These are phyloP conservation scores for Parthenolecanium corni DNA, from an alignment of 2,888 invertebrate genomes.

Conservation along the genomic window DNA sequence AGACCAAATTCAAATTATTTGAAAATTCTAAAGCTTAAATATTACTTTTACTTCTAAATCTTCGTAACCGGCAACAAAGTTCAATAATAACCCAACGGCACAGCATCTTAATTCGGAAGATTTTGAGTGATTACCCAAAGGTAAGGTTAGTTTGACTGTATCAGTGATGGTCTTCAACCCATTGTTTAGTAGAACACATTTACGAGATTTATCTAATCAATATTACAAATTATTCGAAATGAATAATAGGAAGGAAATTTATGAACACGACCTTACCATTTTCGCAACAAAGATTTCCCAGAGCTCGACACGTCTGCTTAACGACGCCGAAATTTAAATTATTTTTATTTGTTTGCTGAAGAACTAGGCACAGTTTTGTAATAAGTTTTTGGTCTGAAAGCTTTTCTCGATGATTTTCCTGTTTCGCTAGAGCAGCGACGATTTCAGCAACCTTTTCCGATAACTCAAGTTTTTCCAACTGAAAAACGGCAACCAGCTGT, in stretches of 20 bases:
- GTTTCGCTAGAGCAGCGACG: constrained; percentile 71
- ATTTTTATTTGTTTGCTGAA: constrained; percentile 19
- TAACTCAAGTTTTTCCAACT: constrained; percentile 9
- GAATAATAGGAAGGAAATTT: background rate
- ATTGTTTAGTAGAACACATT: constrained; percentile 38
- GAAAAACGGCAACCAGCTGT: constrained; percentile 4
- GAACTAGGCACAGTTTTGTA: constrained; percentile 32
- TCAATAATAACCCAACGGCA: constrained; percentile 63
- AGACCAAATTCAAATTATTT: too few species aligned
- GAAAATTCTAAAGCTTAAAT: too few species aligned
- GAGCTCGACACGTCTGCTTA: constrained; percentile 65
- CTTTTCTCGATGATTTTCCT: constrained; percentile 53
- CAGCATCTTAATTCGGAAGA: constrained; percentile 49
- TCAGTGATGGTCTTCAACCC: constrained; percentile 42
- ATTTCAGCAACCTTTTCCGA: constrained; percentile 48
- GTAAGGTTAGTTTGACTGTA: constrained; percentile 38
- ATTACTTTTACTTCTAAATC: constrained; percentile 47
- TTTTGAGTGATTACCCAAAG: constrained; percentile 37
- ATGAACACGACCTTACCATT: constrained; percentile 47
- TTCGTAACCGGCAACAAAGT: constrained; percentile 64
- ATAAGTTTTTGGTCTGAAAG: constrained; percentile 31
- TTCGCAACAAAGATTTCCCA: constrained; percentile 82
- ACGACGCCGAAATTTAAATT: constrained; percentile 38
- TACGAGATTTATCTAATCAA: constrained; percentile 37
- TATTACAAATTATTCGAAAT: constrained; percentile 5